Base-by-base conservation (phyloP, 2,113 vertebrate species). In the Oxyruncus cristatus region DNA sequence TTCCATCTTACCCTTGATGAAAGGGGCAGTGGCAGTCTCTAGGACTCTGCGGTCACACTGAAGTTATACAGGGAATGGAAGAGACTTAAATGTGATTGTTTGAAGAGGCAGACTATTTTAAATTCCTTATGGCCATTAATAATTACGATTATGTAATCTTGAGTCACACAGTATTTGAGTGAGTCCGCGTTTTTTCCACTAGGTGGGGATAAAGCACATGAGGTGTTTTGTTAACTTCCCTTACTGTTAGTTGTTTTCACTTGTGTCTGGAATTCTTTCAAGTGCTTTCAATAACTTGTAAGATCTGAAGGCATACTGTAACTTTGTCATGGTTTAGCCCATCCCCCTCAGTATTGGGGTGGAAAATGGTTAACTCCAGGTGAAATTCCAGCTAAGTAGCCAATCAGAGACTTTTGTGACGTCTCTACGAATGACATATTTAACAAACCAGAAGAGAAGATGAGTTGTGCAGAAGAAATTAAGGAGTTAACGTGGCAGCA, bases 121-220 rank as follows among this genome's bases (percentile, higher is more conserved):
- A 9, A 23, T 72, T 65, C 8, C 19, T 63, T n/a, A 4, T 41
- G 30, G 24, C 58, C 19, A 50, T 74, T 66, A 73, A 41, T 77
- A 47, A 56, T 53, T 20, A 42, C 7, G 5, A 47, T 72, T 47
- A 32, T 19, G 6, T 68, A 35, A 80, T 49, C 27, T 66, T 47
- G 28, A 79, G 8, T 79, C 46, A 53, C 10, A 4, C 27, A 35
- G 14, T 39, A 79, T 41, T 88, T 62, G 35, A 44, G 14, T 10
- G 49, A 87, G 50, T 56, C 56, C 88, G 53, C 30, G 13, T 44
- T 46, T 95, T 73, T 82, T 85, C 98, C 98, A 96, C 98, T 98
- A 98, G 98, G 42, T 98, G 98, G 98, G 65, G 97, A 95, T 95
- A 91, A 85, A 96, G 83, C 83, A 74, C 21, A 1, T 23, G n/a